Base-by-base conservation (phyloP, 2,113 vertebrate genomes). In the Sclerurus mexicanus region DNA sequence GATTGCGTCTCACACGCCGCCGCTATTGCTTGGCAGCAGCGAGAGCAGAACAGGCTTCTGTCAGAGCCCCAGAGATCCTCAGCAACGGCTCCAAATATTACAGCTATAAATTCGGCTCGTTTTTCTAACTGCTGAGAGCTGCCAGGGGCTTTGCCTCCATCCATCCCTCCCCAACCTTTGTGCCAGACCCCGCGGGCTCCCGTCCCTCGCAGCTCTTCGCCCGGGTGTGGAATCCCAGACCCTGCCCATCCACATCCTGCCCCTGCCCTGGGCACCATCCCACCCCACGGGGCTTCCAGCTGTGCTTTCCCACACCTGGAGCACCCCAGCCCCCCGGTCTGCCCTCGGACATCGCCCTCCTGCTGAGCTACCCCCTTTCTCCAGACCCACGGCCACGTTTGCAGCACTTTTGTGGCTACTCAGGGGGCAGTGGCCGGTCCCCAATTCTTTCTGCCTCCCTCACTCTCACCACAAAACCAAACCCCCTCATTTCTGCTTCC, bases 51-150 rank as follows among this genome's bases (percentile, higher is more conserved):
- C 37, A n/a, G 78, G 42, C 69, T 44, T 25, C 44, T 49, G 23
- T 55, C 76, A 72, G 71, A 87, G 9, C 87, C 92, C 95, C 86
- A 49, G 92, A 68, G 86, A 63, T 31, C 24, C 2, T 47, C 78
- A 35, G 58, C 62, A 72, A 68, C 44, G 2, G 83, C 74, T 92
- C 92, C 89, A 90, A 68, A 87, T 80, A 87, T 96, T 77, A 73
- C 86, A 94, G 86, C 83, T 58, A 73, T 68, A 84, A 90, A 94
- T 87, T 30, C 86, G 87, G 73, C 87, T 92, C 78, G 19, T 63
- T 92, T 84, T 60, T 72, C 63, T 53, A 50, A 35, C 31, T 5
- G 82, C 63, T 53, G 18, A 62, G 42, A 63, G 68, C 78, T 87
- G 63, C 77, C 89, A 80, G 59, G 42, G 69, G 35, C 37, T 72